Evolutionary conservation across 2,888 invertebrate genomes (phyloP).

Genomic region (Hoplodrina blanda): DNA sequence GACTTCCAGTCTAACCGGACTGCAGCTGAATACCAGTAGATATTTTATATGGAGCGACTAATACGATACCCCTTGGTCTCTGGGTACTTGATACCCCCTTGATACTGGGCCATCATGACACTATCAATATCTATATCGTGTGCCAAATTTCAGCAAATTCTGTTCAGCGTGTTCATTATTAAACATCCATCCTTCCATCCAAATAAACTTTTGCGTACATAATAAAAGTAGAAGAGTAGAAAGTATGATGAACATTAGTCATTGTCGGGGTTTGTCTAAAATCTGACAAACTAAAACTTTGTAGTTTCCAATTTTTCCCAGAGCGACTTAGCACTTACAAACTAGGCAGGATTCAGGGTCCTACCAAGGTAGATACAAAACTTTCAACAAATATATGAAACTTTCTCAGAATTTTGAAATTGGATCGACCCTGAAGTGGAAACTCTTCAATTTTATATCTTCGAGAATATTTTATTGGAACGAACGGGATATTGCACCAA

Average conservation of each 20-base stretch:
- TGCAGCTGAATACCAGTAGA: too few relatives aligned
- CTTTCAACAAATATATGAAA: background rate
- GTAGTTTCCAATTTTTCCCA: background rate
- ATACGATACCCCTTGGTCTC: too few relatives aligned
- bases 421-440: background rate
- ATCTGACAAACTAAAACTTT: background rate
- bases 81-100: too few relatives aligned
- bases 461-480: constrained; percentile 19
- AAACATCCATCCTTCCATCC: too few relatives aligned
- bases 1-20: too few relatives aligned
- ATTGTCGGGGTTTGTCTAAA: background rate
- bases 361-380: background rate
- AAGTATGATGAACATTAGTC: background rate
- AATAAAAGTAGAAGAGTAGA: too few relatives aligned
- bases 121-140: too few relatives aligned
- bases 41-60: too few relatives aligned
- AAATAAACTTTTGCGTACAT: too few relatives aligned
- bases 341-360: background rate
- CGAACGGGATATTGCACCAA: constrained; percentile 1
- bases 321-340: background rate
- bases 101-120: too few relatives aligned
- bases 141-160: too few relatives aligned
- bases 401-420: background rate
- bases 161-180: too few relatives aligned
- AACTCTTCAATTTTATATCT: background rate